These are phyloP conservation scores for Tragelaphus oryx DNA, from an alignment of 2,797 vertebrate species.

Conservation along the genomic window DNA sequence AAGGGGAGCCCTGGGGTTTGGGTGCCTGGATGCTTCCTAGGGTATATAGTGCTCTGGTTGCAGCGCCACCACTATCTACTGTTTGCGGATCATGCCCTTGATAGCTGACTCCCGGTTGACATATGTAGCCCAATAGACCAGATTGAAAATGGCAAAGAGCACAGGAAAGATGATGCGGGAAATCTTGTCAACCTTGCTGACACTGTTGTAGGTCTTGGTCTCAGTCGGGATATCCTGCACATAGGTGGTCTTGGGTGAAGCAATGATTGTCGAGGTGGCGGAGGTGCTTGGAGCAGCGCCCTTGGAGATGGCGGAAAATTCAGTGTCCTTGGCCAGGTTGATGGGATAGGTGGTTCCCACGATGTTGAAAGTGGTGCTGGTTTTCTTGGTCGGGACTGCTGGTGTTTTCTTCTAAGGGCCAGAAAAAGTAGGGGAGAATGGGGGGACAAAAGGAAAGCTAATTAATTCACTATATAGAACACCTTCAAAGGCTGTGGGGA, in stretches of 20 bases:
- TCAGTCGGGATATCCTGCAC: conserved; percentile 90
- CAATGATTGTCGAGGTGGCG: conserved; percentile 67
- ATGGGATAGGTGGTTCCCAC: conserved; percentile 97
- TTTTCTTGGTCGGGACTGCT: conserved; percentile 91
- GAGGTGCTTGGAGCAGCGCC: conserved; percentile 82
- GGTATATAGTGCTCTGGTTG: conserved; percentile 61
- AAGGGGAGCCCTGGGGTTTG: conserved; percentile 68
- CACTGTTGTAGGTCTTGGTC: conserved; percentile 97
- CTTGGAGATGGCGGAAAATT: conserved; percentile 93
- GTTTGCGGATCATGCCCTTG: conserved; percentile 93
- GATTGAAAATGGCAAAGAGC: conserved; percentile 98
- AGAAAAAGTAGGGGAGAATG: conserved; percentile 67
- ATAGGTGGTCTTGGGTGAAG: conserved; percentile 84
- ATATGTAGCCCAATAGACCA: conserved; percentile 98
- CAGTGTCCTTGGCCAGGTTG: conserved; percentile 93
- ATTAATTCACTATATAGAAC: conserved; percentile 16
- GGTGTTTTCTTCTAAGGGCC: conserved; percentile 93
- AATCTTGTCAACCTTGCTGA: conserved; percentile 99
- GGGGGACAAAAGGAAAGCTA: conserved; percentile 50
- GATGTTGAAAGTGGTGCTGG: conserved; percentile 98
- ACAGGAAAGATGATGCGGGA: conserved; percentile 98
- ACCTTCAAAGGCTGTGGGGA: not conserved
- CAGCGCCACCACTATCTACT: conserved; percentile 78
- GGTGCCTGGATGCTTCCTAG: conserved; percentile 72
- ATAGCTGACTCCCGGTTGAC: conserved; percentile 97